Evolutionary conservation across 2,113 vertebrate genomes (phyloP).

Genomic region (Pygoscelis antarcticus): DNA sequence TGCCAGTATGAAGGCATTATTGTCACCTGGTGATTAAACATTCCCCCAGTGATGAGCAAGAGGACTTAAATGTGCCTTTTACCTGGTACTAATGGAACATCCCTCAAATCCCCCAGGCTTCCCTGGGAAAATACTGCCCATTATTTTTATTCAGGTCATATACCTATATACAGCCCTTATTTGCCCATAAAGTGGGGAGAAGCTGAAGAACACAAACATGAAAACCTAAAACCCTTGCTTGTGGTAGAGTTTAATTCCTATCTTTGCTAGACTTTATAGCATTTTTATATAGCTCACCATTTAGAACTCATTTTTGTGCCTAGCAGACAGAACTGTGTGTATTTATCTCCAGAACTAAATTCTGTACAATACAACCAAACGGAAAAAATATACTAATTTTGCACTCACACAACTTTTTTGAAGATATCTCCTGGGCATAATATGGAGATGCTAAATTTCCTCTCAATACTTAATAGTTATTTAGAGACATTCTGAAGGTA

Average conservation of each 20-base stretch:
- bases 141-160: background rate
- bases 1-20: background rate
- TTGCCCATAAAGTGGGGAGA: background rate
- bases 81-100: background rate
- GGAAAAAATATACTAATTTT: background rate
- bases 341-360: background rate
- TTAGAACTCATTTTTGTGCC: background rate
- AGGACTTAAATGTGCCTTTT: background rate
- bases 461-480: background rate
- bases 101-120: background rate
- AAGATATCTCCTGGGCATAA: background rate
- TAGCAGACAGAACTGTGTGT: background rate
- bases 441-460: background rate
- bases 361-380: background rate
- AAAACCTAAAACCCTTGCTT: background rate
- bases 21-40: background rate
- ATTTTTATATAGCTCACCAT: background rate
- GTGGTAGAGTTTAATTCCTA: background rate
- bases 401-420: background rate
- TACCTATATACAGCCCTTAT: background rate
- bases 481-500: background rate
- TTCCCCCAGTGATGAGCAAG: background rate
- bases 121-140: background rate
- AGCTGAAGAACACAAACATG: background rate
- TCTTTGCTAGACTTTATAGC: background rate